Conservation (phyloP, 2,888 invertebrate species). For the Apeira syringaria region DNA sequence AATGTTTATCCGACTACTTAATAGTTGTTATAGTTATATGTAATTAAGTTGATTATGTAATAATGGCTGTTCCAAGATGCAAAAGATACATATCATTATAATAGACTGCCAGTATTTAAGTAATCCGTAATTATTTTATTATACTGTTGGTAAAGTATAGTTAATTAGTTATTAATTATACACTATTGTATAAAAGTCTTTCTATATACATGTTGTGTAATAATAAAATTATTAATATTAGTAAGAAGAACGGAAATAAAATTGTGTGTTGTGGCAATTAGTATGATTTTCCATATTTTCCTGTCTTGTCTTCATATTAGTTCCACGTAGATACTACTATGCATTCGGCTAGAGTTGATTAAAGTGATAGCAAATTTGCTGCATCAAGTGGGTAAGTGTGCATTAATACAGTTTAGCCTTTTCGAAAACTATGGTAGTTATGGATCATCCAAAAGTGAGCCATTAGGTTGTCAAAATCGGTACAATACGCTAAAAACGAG, state of each 20-base stretch:
- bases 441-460: no score
- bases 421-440: no score
- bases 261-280: constrained; percentile 75
- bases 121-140: constrained; percentile 70
- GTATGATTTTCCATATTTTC: constrained; percentile 35
- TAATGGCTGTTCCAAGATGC: constrained; percentile 79
- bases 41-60: constrained; percentile 32
- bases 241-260: constrained; percentile 63
- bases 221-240: constrained; percentile 73
- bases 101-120: constrained; percentile 72
- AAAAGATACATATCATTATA: constrained; percentile 82
- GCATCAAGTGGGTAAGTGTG: no score
- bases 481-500: no score
- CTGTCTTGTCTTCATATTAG: no score
- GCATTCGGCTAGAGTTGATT: no score
- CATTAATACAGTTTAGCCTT: no score
- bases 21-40: no score
- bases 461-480: no score
- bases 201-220: constrained; percentile 84
- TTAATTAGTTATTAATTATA: constrained; percentile 73
- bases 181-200: constrained; percentile 83
- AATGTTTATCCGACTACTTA: no score
- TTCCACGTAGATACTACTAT: no score
- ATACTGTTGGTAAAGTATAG: constrained; percentile 78
- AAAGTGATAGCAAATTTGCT: no score